Evolutionary conservation across 2,888 invertebrate species (phyloP).

Genomic region (Sycophila texana): DNA sequence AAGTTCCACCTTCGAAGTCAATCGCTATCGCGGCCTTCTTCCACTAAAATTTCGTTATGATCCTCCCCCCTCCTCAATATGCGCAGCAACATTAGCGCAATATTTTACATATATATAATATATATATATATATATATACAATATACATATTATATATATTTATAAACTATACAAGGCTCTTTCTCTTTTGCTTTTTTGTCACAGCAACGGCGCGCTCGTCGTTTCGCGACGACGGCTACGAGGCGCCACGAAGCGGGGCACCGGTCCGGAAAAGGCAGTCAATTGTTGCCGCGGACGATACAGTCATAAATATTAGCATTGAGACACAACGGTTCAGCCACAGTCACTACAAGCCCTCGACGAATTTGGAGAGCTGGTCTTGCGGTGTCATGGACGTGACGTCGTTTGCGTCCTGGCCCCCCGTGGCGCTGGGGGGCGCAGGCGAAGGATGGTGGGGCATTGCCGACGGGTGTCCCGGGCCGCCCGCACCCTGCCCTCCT

Average conservation of each 20-base stretch:
- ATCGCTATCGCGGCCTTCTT: constrained; percentile 3
- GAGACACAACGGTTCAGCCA: constrained; percentile 56
- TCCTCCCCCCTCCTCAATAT: constrained; percentile 1
- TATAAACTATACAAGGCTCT: constrained; percentile 53
- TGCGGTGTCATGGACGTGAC: constrained; percentile 90
- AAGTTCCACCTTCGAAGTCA: background rate
- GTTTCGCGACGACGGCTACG: background rate
- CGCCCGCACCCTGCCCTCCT: constrained; percentile 68
- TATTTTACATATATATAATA: constrained; percentile 13
- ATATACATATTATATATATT: constrained; percentile 42
- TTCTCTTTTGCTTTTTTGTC: constrained; percentile 6
- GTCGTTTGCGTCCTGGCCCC: constrained; percentile 79
- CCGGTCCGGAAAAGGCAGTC: background rate
- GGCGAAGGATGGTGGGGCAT: constrained; percentile 70
- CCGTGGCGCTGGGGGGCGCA: constrained; percentile 73
- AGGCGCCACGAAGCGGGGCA: background rate
- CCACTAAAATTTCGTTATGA: too few relatives aligned
- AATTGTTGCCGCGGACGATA: background rate
- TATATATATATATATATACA: too few relatives aligned
- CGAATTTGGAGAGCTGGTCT: constrained; percentile 96
- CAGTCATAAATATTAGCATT: background rate
- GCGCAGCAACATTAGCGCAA: constrained; percentile 16
- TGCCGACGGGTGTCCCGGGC: constrained; percentile 59
- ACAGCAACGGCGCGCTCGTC: constrained; percentile 7
- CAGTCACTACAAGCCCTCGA: constrained; percentile 93